phyloP scores from a whole-genome alignment of 2,113 vertebrate species.

The Xenotilapia leptura region DNA sequence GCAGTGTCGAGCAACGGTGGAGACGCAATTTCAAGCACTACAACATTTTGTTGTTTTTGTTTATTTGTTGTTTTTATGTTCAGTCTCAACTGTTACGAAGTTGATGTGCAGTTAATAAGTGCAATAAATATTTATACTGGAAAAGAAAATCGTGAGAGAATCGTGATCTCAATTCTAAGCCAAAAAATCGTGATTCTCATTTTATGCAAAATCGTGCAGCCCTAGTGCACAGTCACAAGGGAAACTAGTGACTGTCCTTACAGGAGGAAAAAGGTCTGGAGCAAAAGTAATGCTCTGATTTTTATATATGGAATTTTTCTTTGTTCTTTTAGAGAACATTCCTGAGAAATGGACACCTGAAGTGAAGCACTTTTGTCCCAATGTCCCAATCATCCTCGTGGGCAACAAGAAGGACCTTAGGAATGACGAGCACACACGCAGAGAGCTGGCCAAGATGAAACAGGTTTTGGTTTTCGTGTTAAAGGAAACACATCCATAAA shows the following conservation, averaged over 20 bases:
- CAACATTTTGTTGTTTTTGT: too few relatives aligned
- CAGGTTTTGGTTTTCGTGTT: constrained; percentile 65
- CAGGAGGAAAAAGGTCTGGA: not conserved
- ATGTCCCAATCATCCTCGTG: constrained; percentile 95
- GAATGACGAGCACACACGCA: constrained; percentile 90
- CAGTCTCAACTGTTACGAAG: too few relatives aligned
- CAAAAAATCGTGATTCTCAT: too few relatives aligned
- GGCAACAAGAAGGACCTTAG: constrained; percentile 97
- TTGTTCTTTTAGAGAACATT: constrained; percentile 83
- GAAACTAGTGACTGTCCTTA: not conserved
- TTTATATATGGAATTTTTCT: not conserved
- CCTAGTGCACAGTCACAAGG: not conserved
- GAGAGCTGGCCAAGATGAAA: constrained; percentile 96
- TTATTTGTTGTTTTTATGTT: too few relatives aligned
- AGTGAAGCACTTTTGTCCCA: constrained; percentile 98
- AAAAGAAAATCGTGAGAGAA: too few relatives aligned
- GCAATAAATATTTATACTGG: too few relatives aligned
- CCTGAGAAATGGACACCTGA: constrained; percentile 98
- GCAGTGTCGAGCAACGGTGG: too few relatives aligned
- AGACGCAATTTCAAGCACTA: too few relatives aligned
- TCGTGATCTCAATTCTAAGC: too few relatives aligned
- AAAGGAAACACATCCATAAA: not conserved
- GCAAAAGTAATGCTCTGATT: rapidly evolving
- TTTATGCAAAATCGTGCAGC: too few relatives aligned
- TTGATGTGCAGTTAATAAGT: too few relatives aligned